Evolutionary conservation across 1,140 invertebrate species (phyloP).

Genomic region (Cryptotermes secundus): DNA sequence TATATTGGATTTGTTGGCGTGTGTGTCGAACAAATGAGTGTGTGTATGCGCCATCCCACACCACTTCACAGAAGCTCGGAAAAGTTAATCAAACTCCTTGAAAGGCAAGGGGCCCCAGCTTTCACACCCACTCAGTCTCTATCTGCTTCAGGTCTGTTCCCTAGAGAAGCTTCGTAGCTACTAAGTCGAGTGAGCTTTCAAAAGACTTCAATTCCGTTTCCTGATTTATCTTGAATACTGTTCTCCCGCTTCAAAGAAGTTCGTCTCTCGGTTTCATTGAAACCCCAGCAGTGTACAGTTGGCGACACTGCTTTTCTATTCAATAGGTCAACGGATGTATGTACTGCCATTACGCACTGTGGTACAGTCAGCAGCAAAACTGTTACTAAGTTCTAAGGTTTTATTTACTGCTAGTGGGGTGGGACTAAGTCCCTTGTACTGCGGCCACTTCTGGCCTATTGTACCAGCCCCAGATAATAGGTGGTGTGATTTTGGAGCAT

Average conservation of each 20-base stretch:
- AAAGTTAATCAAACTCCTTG: conserved; percentile 28
- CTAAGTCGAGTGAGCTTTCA: neutral
- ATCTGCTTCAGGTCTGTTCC: neutral
- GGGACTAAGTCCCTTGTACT: no score
- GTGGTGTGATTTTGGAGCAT: no score
- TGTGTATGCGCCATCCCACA: conserved; percentile 14
- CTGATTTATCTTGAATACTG: conserved; percentile 5
- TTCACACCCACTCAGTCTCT: neutral
- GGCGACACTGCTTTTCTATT: neutral
- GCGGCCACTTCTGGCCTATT: no score
- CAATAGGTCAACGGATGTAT: neutral
- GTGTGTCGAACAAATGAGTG: conserved; percentile 27
- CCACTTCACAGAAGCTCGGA: conserved; percentile 1
- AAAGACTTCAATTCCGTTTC: conserved; percentile 7
- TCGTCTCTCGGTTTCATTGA: neutral
- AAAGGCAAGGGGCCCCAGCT: neutral
- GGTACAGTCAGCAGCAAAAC: no score
- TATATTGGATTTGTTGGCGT: conserved; percentile 28
- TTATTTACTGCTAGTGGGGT: no score
- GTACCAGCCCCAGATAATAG: no score
- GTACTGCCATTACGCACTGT: neutral
- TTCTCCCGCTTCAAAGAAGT: neutral
- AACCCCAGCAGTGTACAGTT: neutral
- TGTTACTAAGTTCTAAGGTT: no score
- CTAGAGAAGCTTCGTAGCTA: neutral